Evolutionary conservation across 2,888 invertebrate species (phyloP), one percentile per base, ranked within the genome.

Genomic region (Petrolisthes manimaculis): DNA sequence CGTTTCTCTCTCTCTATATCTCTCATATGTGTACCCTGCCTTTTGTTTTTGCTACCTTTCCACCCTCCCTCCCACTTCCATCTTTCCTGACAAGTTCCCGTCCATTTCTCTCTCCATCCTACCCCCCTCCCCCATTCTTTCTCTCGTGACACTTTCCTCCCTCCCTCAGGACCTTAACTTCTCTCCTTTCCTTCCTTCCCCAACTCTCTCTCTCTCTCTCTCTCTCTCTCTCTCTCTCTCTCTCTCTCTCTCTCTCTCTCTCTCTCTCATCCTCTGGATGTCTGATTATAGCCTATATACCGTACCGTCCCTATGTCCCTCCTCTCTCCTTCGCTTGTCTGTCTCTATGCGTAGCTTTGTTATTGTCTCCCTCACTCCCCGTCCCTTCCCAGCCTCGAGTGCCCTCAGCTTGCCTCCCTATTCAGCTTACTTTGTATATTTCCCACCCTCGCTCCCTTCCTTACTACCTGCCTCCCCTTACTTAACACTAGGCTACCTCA

Each of bases 51-150:
- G 12, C 67, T 67, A 1, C 18, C 12, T 67, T 18, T 67, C 67
- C 18, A 12, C 67, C 18, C 18, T 67, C 12, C 18, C 18, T 67
- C 18, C 18, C 18, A 14, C 18, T 14, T 67, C 18, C 67, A 12
- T 67, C 18, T 12, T 18, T 77, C n/a, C 8, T 14, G 14, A 18
- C 24, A 18, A 21, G n/a, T 77, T 24, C 24, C 14, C 24, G n/a
- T 77, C 77, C 24, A 18, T 77, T 24, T 77, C 77, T 77, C 77
- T 77, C 77, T 77, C 77, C 24, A 18, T 9, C 77, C 24, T 24
- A 21, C 77, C 18, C 67, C 18, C 67, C 18, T 3, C 18, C 67
- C 18, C 67, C 67, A 14, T 0, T 67, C 67, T 67, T 18, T 67
- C 67, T 67, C 12, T 67, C 14, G 12, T 67, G 18, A 1, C 67